Percentiles rank a stretch among this genome's conserved stretches.
These are phyloP conservation scores for Melanotaenia nigrans DNA, from an alignment of 2,797 vertebrate genomes.

Conservation along the genomic window DNA sequence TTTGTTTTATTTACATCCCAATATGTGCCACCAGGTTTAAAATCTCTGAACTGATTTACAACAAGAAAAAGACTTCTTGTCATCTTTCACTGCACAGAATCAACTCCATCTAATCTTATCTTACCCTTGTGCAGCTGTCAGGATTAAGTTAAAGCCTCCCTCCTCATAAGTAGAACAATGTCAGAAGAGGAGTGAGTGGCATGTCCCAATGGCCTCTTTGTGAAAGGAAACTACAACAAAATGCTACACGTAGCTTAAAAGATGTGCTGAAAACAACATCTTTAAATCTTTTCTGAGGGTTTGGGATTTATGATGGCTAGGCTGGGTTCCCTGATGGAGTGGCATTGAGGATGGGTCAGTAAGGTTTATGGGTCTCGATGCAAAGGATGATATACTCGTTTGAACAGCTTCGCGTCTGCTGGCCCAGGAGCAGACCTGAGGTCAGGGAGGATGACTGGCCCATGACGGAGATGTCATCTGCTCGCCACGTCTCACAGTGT, in stretches of 20 bases:
- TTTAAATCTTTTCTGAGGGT: conserved; percentile 24
- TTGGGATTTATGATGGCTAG: conserved; percentile 4
- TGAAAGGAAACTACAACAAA: conserved; percentile 21
- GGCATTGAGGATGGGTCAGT: conserved; percentile 38
- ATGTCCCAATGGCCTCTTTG: conserved; percentile 2
- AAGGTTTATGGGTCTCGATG: conserved; percentile 86
- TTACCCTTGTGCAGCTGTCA: conserved; percentile 14
- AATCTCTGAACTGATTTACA: conserved; percentile 24
- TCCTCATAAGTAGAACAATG: neutral
- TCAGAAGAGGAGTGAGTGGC: neutral
- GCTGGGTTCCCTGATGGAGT: conserved; percentile 32
- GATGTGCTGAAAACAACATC: conserved; percentile 16
- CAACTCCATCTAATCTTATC: conserved; percentile 9
- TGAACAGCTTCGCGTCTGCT: conserved; percentile 90
- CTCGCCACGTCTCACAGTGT: conserved; percentile 94
- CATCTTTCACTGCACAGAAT: conserved; percentile 6
- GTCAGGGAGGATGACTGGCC: conserved; percentile 91
- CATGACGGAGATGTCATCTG: conserved; percentile 82
- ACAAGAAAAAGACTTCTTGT: conserved; percentile 1
- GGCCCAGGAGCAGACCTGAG: conserved; percentile 89
- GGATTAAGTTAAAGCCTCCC: conserved; percentile 11
- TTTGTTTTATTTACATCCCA: conserved; percentile 20
- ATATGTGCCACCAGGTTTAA: conserved; percentile 47
- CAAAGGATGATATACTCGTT: conserved; percentile 92
- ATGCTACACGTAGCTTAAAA: conserved; percentile 44